Percentiles rank a stretch among this genome's conserved stretches.
phyloP scores from a whole-genome alignment of 2,797 vertebrate genomes.

The Trematomus bernacchii region DNA sequence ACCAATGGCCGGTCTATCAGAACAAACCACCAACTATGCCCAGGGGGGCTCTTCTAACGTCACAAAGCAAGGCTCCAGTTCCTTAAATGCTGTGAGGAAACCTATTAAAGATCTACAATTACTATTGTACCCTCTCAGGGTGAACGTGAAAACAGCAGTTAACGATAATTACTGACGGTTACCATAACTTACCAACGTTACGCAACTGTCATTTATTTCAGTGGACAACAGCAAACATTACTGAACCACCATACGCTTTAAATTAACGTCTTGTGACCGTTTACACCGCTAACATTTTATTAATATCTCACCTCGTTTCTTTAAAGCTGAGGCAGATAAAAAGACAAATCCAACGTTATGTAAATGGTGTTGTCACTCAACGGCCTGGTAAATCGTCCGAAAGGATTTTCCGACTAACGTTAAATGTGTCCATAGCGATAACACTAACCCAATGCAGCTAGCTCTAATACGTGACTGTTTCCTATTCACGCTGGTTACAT shows the following conservation, averaged over 20 bases:
- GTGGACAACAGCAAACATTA: background rate
- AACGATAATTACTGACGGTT: background rate
- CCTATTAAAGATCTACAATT: background rate
- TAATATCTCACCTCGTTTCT: background rate
- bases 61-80: background rate
- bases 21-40: background rate
- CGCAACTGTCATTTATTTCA: background rate
- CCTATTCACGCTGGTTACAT: fast-evolving
- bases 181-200: background rate
- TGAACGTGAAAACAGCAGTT: background rate
- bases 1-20: background rate
- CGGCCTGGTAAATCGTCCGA: background rate
- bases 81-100: background rate
- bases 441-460: background rate
- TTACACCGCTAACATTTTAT: background rate
- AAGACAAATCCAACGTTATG: fast-evolving
- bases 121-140: background rate
- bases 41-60: background rate
- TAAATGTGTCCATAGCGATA: constrained; percentile 36
- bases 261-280: constrained; percentile 19
- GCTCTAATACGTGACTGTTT: background rate
- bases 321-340: background rate
- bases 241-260: background rate
- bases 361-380: background rate
- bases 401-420: background rate